These are phyloP conservation scores for Drosophila pullipes DNA, from an alignment of 2,888 invertebrate species.

Conservation along the genomic window DNA sequence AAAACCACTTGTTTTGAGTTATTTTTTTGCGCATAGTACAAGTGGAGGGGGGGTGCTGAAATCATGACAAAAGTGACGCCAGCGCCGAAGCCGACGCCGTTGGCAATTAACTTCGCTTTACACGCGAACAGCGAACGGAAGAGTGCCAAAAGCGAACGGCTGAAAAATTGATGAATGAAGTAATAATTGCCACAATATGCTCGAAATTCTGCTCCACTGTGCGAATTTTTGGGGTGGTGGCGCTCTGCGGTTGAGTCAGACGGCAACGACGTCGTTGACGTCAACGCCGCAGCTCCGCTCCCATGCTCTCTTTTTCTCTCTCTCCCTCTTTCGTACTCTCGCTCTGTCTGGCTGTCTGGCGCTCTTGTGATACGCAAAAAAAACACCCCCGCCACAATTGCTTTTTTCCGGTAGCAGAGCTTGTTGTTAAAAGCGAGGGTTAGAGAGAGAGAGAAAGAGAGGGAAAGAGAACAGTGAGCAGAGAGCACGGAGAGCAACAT, in stretches of 20 bases:
- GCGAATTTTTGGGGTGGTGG: conserved; percentile 74
- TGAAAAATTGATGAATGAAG: conserved; percentile 69
- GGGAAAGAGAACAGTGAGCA: conserved; percentile 13
- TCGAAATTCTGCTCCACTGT: conserved; percentile 65
- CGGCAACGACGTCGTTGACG: conserved; percentile 56
- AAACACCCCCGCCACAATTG: conserved; percentile 65
- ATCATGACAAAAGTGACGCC: conserved; percentile 37
- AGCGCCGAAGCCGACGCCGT: conserved; percentile 10
- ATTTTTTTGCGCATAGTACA: conserved; percentile 28
- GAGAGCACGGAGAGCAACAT: conserved; percentile 11
- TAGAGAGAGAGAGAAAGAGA: neutral
- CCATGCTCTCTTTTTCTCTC: conserved; percentile 36
- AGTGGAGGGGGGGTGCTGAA: neutral
- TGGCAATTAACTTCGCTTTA: conserved; percentile 45
- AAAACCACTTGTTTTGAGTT: conserved; percentile 55
- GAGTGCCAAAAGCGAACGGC: conserved; percentile 35
- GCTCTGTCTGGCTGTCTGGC: conserved; percentile 12
- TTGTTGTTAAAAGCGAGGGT: conserved; percentile 41
- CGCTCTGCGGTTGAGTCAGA: conserved; percentile 57
- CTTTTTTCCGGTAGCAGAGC: conserved; percentile 51
- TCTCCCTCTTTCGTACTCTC: conserved; percentile 19
- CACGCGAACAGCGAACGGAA: conserved; percentile 29
- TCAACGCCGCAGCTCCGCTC: conserved; percentile 40
- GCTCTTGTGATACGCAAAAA: conserved; percentile 41
- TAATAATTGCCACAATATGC: conserved; percentile 55